Evolutionary conservation across 2,797 vertebrate species (phyloP).

Genomic region (Manis javanica): DNA sequence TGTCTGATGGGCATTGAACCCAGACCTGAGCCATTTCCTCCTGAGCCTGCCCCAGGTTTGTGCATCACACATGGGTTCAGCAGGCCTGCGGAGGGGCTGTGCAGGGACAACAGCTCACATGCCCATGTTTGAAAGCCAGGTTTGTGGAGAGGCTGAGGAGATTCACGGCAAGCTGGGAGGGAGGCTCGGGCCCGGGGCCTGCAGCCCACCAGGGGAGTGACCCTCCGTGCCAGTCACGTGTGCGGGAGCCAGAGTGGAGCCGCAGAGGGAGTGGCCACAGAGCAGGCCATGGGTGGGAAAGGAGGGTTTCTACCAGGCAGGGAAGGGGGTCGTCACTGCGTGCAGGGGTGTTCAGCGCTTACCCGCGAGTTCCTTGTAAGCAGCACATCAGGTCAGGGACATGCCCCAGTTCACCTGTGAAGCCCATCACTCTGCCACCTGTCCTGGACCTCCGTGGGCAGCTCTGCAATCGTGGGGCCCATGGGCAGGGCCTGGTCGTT

Average conservation of each 20-base stretch:
- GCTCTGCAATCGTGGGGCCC: neutral
- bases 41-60: neutral
- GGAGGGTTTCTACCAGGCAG: neutral
- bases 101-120: neutral
- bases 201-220: neutral
- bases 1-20: neutral
- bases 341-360: neutral
- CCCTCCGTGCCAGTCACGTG: neutral
- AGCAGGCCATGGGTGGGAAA: neutral
- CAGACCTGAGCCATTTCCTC: neutral
- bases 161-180: neutral
- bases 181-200: neutral
- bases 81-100: neutral
- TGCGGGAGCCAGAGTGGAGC: neutral
- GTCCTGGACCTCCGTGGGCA: neutral
- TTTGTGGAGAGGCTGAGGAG: neutral
- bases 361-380: neutral
- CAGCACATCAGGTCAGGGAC: neutral
- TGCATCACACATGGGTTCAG: neutral
- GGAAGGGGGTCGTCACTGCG: too few relatives aligned
- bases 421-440: neutral
- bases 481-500: neutral
- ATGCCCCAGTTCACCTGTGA: neutral
- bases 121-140: neutral
- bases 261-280: neutral